Evolutionary conservation across 2,888 invertebrate genomes (phyloP), one percentile per base, ranked within the genome.

Genomic region (Plemyria rubiginata): DNA sequence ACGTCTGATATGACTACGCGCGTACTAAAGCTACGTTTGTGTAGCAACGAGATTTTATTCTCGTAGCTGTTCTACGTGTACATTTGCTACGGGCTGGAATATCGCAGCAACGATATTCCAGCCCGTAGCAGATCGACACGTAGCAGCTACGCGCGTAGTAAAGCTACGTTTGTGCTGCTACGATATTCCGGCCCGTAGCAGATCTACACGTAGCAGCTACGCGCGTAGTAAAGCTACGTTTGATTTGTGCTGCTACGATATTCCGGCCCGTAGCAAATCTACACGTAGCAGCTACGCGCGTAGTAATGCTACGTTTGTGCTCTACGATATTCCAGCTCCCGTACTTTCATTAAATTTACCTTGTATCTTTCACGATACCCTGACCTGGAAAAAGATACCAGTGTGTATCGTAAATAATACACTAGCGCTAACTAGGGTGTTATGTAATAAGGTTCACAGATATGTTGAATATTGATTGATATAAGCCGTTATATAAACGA

Each of bases 61-160:
- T 15, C 32, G 43, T 54, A 38, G 38, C 28, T 11, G 4, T 55
- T 12, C 3, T 45, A 15, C 32, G 49, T n/a, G n/a, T n/a, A n/a
- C n/a, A n/a, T n/a, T n/a, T n/a, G n/a, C n/a, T n/a, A n/a, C n/a
- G n/a, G n/a, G n/a, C n/a, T n/a, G n/a, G n/a, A n/a, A n/a, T n/a
- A n/a, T n/a, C n/a, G n/a, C n/a, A n/a, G n/a, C n/a, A n/a, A n/a
- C n/a, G n/a, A n/a, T n/a, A n/a, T n/a, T n/a, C n/a, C n/a, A n/a
- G n/a, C 28, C 15, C 32, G 43, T 54, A 38, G 38, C 28, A 15
- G 4, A 48, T 12, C 3, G 32, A 15, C 46, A 16, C 16, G 32
- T 46, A 16, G 12, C 12, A 2, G 40, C 41, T 56, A 56, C 29
- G 40, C 22, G 38, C 38, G 50, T 41, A 43, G 52, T 9, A 6